Evolutionary conservation across 2,797 vertebrate genomes (phyloP).

Genomic region (Sebastes aleutianus): DNA sequence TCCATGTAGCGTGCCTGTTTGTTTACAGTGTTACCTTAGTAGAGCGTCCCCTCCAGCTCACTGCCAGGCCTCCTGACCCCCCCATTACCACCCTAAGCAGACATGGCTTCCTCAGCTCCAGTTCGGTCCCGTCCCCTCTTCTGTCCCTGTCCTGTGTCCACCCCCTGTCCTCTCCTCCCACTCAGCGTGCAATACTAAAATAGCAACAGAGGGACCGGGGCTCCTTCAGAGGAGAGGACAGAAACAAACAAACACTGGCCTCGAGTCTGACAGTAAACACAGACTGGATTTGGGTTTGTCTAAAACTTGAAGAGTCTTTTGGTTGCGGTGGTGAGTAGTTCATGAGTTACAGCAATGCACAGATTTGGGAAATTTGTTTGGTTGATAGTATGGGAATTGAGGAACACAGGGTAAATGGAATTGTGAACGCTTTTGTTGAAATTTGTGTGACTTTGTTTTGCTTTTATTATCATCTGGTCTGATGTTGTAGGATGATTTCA

Average conservation of each 20-base stretch:
- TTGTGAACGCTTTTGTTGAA: background rate
- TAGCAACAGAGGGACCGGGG: conserved; percentile 65
- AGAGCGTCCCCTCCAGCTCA: conserved; percentile 59
- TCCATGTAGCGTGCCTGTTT: conserved; percentile 54
- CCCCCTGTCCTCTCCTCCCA: conserved; percentile 41
- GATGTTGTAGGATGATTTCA: background rate
- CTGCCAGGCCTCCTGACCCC: conserved; percentile 38
- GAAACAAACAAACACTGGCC: conserved; percentile 52
- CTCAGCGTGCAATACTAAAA: conserved; percentile 57
- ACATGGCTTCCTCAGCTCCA: conserved; percentile 69
- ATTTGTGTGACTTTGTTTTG: background rate
- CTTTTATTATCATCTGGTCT: background rate
- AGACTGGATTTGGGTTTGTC: conserved; percentile 16
- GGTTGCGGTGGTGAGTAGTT: conserved; percentile 68
- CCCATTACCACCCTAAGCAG: conserved; percentile 16
- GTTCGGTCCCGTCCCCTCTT: conserved; percentile 40
- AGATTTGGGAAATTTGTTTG: background rate
- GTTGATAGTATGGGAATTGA: background rate
- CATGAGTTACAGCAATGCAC: background rate
- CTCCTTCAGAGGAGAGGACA: conserved; percentile 54
- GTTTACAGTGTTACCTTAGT: conserved; percentile 72
- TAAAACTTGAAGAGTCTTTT: conserved; percentile 18
- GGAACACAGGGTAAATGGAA: background rate
- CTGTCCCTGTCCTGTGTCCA: conserved; percentile 49
- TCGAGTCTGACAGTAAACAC: conserved; percentile 57